A percentile compares a stretch with the other conserved stretches of the same genome.
phyloP scores from a whole-genome alignment of 92 coral and sea anemone genomes.

The Paramuricea clavata region DNA sequence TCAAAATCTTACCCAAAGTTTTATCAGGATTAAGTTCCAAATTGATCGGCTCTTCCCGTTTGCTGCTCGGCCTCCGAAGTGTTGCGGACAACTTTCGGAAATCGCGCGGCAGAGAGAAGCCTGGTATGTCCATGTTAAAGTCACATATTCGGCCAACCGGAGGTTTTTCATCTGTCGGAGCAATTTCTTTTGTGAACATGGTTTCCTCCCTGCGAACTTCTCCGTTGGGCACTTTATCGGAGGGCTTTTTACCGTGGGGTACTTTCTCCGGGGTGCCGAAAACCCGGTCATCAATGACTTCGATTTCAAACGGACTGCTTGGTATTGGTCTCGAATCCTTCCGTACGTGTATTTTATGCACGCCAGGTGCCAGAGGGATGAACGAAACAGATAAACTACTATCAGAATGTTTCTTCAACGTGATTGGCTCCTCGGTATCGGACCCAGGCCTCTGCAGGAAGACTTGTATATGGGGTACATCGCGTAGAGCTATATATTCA shows the following conservation, averaged over 20 bases:
- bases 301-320: constrained; percentile 90
- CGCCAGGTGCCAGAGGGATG: constrained; percentile 92
- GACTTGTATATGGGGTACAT: constrained; percentile 83
- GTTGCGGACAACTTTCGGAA: constrained; percentile 54
- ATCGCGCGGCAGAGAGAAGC: constrained; percentile 37
- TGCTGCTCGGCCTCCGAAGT: constrained; percentile 50
- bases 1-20: constrained; percentile 71
- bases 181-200: not conserved
- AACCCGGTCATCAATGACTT: constrained; percentile 77
- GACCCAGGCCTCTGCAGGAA: constrained; percentile 84
- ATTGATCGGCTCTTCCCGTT: constrained; percentile 51
- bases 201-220: not conserved
- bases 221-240: constrained; percentile 74
- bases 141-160: constrained; percentile 56
- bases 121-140: constrained; percentile 46
- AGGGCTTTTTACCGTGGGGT: constrained; percentile 83
- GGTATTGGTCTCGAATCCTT: constrained; percentile 85
- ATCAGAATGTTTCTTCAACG: constrained; percentile 87
- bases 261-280: constrained; percentile 72
- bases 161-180: constrained; percentile 4
- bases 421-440: constrained; percentile 86
- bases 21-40: constrained; percentile 62
- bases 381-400: constrained; percentile 93
- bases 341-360: constrained; percentile 85
- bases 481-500: constrained; percentile 77